A percentile compares a stretch with the other conserved stretches of the same genome.
These are phyloP conservation scores for Podarcis siculus DNA, from an alignment of 2,797 vertebrate species.

Conservation along the genomic window DNA sequence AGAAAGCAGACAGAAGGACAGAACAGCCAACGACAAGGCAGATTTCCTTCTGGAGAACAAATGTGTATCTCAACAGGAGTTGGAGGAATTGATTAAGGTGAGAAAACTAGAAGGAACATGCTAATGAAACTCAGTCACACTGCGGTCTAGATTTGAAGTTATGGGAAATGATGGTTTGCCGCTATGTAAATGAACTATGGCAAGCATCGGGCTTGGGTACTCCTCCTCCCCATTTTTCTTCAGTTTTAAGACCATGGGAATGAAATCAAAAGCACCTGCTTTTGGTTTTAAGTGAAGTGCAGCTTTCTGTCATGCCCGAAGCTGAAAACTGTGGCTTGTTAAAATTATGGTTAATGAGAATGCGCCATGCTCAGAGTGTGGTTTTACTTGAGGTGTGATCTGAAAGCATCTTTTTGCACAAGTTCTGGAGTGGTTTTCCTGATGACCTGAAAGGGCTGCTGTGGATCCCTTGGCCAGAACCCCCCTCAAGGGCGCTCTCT, in stretches of 20 bases:
- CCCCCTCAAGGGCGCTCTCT: too few relatives aligned
- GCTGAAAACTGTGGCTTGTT: neutral
- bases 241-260: neutral
- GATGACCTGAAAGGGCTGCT: too few relatives aligned
- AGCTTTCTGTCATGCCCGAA: neutral
- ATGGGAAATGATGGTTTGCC: neutral
- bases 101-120: slow-evolving; percentile 5
- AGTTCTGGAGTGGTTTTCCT: neutral
- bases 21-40: slow-evolving; percentile 89
- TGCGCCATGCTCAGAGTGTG: too few relatives aligned
- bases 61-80: slow-evolving; percentile 87
- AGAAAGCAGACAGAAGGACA: slow-evolving; percentile 91
- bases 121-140: neutral
- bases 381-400: neutral
- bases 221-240: neutral
- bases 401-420: neutral
- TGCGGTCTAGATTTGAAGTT: neutral
- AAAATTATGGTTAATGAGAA: neutral
- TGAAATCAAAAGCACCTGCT: neutral
- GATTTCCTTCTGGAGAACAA: slow-evolving; percentile 89
- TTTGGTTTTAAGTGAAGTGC: neutral
- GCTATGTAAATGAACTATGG: neutral
- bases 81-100: slow-evolving; percentile 94
- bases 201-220: neutral
- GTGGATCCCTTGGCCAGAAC: neutral